These are phyloP conservation scores for Anser brachyrhynchus DNA, from an alignment of 2,113 vertebrate species.

Conservation along the genomic window DNA sequence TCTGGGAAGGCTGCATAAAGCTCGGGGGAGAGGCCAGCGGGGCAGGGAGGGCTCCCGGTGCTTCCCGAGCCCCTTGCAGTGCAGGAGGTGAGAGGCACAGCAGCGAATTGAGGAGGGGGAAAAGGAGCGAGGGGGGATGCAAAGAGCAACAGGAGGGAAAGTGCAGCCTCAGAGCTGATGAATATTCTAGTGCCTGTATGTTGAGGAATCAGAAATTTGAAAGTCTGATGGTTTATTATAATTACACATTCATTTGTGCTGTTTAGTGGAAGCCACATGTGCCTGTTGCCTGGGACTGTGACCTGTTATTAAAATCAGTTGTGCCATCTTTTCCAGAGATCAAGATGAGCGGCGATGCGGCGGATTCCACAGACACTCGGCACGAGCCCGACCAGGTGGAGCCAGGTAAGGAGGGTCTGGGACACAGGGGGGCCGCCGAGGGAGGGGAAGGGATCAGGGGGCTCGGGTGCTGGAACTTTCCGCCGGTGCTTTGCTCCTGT, in stretches of 20 bases:
- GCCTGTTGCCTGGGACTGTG: conserved; percentile 79
- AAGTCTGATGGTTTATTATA: conserved; percentile 86
- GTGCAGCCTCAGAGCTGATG: conserved; percentile 78
- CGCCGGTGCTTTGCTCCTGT: neutral
- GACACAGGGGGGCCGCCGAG: neutral
- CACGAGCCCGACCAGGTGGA: conserved; percentile 76
- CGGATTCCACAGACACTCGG: conserved; percentile 84
- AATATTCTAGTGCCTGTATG: conserved; percentile 86
- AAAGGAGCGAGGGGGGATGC: neutral
- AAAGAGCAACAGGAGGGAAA: conserved; percentile 56
- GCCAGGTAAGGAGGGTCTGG: conserved; percentile 81
- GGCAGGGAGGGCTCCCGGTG: neutral
- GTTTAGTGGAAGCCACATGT: conserved; percentile 81
- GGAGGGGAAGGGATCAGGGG: neutral
- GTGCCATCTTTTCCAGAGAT: conserved; percentile 87
- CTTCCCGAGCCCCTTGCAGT: too few species aligned
- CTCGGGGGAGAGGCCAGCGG: neutral
- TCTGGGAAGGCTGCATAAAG: neutral
- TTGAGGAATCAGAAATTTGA: conserved; percentile 83
- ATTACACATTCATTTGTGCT: conserved; percentile 89
- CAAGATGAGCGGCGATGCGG: conserved; percentile 93
- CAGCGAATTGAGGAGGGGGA: neutral
- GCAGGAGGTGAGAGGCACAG: neutral
- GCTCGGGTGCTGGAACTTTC: neutral
- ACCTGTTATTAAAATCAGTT: conserved; percentile 90